Conservation (phyloP, 2,797 vertebrate genomes). For the Bovichtus diacanthus region DNA sequence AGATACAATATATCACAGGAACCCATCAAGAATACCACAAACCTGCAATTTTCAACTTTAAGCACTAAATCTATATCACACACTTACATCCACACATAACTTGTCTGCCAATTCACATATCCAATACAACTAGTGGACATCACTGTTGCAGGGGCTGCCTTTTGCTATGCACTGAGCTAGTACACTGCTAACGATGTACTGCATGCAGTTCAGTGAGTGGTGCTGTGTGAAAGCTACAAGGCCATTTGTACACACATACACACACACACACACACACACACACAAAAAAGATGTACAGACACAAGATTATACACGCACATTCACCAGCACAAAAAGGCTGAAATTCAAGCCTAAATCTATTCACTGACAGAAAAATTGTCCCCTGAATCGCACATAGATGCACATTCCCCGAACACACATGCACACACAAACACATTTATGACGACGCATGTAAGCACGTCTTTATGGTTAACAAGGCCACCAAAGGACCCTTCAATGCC, state of each 20-base stretch:
- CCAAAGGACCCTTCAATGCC: conserved; percentile 28
- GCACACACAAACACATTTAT: conserved; percentile 10
- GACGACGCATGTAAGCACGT: conserved; percentile 25
- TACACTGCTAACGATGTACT: conserved; percentile 55
- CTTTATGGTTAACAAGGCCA: conserved; percentile 53
- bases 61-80: conserved; percentile 2
- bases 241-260: conserved; percentile 38
- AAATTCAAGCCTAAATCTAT: conserved; percentile 58
- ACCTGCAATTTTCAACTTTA: not conserved
- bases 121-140: conserved; percentile 8
- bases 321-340: conserved; percentile 47
- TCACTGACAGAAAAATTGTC: conserved; percentile 31
- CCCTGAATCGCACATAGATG: conserved; percentile 26
- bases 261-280: conserved; percentile 7
- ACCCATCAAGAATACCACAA: not conserved
- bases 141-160: conserved; percentile 17
- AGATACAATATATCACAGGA: conserved; percentile 1
- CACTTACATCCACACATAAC: not conserved
- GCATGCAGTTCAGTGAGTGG: conserved; percentile 59
- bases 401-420: conserved; percentile 5
- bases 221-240: conserved; percentile 60
- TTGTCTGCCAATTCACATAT: not conserved
- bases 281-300: not conserved
- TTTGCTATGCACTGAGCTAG: conserved; percentile 36
- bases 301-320: conserved; percentile 49